Evolutionary conservation across 2,113 vertebrate species (phyloP).

Genomic region (Engraulis encrasicolus): DNA sequence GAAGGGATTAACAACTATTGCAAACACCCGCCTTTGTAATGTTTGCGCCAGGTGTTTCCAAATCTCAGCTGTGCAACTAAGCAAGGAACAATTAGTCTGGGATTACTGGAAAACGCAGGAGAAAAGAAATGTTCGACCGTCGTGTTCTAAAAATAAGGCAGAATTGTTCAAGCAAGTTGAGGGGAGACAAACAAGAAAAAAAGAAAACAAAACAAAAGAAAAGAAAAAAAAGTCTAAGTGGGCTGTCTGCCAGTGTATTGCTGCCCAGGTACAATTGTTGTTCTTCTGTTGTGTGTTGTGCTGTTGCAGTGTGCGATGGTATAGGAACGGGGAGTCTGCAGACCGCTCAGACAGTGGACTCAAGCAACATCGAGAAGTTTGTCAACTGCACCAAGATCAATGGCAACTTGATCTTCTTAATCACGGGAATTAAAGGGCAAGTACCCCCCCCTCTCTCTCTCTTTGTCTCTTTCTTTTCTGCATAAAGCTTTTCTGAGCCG

Average conservation of each 20-base stretch:
- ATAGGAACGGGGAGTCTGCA: constrained; percentile 94
- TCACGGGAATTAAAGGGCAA: constrained; percentile 97
- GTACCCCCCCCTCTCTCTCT: no score
- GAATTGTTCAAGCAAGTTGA: background rate
- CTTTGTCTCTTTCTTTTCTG: no score
- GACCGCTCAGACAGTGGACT: constrained; percentile 92
- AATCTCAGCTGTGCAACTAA: background rate
- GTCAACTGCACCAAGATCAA: constrained; percentile 99
- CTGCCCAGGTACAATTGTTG: no score
- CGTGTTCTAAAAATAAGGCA: background rate
- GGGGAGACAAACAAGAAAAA: background rate
- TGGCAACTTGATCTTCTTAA: constrained; percentile 96
- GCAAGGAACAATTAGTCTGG: background rate
- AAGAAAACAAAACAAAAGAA: background rate
- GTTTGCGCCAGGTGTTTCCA: background rate
- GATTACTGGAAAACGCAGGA: background rate
- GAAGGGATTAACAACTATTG: background rate
- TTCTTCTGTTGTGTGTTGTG: background rate
- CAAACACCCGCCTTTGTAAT: background rate
- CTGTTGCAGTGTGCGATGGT: constrained; percentile 88
- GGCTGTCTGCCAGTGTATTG: background rate
- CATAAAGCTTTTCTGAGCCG: background rate
- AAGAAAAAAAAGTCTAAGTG: background rate
- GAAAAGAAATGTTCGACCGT: background rate
- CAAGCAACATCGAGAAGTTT: constrained; percentile 96